A percentile compares a stretch with the other conserved stretches of the same genome.
Conservation (phyloP, 2,888 invertebrate genomes). For the Amitus sp. region DNA sequence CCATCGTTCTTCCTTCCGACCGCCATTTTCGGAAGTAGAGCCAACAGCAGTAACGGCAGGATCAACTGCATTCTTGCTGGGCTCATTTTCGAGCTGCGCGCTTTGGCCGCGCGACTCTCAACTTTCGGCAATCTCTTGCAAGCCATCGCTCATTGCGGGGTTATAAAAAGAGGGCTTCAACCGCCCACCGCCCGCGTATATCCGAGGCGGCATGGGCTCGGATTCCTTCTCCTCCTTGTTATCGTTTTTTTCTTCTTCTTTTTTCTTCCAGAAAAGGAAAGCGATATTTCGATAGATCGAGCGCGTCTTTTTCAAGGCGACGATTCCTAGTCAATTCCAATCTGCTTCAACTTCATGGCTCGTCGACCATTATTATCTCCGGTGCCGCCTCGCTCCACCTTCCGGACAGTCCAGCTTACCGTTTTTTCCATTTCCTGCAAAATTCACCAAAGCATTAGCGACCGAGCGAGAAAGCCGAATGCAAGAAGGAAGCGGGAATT, state of each 20-base stretch:
- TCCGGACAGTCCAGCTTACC: not conserved
- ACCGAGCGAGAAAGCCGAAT: not conserved
- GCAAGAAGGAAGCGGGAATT: not conserved
- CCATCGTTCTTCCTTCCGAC: too few relatives aligned
- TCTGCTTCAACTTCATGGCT: not conserved
- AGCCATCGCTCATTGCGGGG: not conserved
- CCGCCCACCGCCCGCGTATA: conserved; percentile 33
- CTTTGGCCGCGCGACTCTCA: too few relatives aligned
- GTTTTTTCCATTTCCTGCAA: not conserved
- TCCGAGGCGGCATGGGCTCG: conserved; percentile 32
- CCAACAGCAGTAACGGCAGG: too few relatives aligned
- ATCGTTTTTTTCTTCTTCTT: too few relatives aligned
- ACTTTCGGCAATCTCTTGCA: too few relatives aligned
- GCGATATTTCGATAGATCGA: too few relatives aligned
- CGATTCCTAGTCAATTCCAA: not conserved
- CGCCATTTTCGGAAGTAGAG: too few relatives aligned
- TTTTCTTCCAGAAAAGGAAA: too few relatives aligned
- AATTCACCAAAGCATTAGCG: not conserved
- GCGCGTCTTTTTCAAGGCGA: not conserved
- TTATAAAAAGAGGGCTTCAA: conserved; percentile 16
- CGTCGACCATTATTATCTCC: too few relatives aligned
- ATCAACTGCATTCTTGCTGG: too few relatives aligned
- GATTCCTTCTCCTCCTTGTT: not conserved
- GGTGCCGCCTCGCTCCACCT: not conserved
- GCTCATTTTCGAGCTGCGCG: too few relatives aligned